Base-by-base conservation (phyloP, 2,888 invertebrate genomes). In the Drosophila nr. medialis region DNA sequence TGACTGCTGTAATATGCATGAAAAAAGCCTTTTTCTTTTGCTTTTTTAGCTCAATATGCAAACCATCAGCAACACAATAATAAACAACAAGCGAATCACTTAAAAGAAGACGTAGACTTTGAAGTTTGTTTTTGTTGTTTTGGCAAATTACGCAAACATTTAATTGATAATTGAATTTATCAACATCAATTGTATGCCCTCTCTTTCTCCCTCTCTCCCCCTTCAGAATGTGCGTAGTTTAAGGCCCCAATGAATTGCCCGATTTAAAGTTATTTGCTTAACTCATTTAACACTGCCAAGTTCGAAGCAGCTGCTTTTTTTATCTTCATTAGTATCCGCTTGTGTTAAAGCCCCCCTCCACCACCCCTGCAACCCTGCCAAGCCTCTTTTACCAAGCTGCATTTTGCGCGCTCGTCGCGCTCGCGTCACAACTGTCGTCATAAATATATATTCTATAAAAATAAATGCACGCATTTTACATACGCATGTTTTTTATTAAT, bases 311-410 rank as follows among this genome's bases (percentile, higher is more conserved):
- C 65, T 62, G 62, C 67, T 64, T 66, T 75, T 74, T 74, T 77
- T 74, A 80, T 87, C 83, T 80, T 84, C 83, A 83, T 84, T 87
- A 84, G 77, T 50, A 62, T 45, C 45, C 51, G 51, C 64, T 77
- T 80, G 72, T 82, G 80, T 64, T 69, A 67, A 64, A 30, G 53
- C 18, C 42, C 38, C 34, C 34, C 40, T 48, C 53, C 18, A 6
- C 18, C n/a, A 15, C 11, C 8, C 13, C 32, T 38, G 24, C 15
- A 18, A 15, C 27, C 15, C 2, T 40, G 29, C 29, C 38, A 27
- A 27, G 29, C 8, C 40, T 21, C 13, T 21, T 63, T 72, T 62
- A 63, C 55, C 56, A 53, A 63, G 59, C 50, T 60, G 54, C 55
- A 73, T 51, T 63, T 49, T 48, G 38, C 40, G 59, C 59, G 27